Percentiles rank a stretch among this genome's conserved stretches.
phyloP scores from a whole-genome alignment of 2,113 vertebrate genomes.

The Chionodraco myersi region DNA sequence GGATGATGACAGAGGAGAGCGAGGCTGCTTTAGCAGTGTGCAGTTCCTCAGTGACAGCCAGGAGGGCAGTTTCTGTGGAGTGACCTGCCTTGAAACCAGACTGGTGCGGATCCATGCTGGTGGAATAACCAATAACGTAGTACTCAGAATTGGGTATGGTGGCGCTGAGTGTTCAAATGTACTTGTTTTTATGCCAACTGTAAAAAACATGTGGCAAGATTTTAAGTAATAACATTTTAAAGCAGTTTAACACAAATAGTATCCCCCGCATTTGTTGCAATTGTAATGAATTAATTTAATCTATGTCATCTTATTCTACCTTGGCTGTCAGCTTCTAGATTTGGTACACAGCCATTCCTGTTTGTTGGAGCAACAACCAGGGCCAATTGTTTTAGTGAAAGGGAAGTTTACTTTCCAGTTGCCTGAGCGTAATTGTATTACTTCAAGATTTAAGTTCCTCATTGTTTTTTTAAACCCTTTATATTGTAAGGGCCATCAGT shows the following conservation, averaged over 20 bases:
- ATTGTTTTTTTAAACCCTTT: neutral
- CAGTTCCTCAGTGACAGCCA: too few relatives aligned
- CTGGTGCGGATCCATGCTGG: neutral
- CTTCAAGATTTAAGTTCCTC: neutral
- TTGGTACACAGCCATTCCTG: neutral
- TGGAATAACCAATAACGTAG: neutral
- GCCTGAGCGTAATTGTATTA: neutral
- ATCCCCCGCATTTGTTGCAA: neutral
- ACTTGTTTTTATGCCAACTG: neutral
- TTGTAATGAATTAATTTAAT: neutral
- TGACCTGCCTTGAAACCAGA: too few relatives aligned
- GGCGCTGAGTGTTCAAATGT: neutral
- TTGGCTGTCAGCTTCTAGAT: neutral
- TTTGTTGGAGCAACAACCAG: neutral
- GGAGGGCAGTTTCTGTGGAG: too few relatives aligned
- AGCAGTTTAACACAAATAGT: neutral
- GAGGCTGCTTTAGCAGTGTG: too few relatives aligned
- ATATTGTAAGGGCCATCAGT: neutral
- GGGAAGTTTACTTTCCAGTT: neutral
- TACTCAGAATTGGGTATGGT: too few relatives aligned
- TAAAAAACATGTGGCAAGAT: neutral
- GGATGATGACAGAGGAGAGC: too few relatives aligned
- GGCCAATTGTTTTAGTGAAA: neutral
- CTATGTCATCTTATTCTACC: too few relatives aligned
- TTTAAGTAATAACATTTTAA: neutral